Evolutionary conservation across 2,113 vertebrate species (phyloP).

Genomic region (Cebidichthys violaceus): DNA sequence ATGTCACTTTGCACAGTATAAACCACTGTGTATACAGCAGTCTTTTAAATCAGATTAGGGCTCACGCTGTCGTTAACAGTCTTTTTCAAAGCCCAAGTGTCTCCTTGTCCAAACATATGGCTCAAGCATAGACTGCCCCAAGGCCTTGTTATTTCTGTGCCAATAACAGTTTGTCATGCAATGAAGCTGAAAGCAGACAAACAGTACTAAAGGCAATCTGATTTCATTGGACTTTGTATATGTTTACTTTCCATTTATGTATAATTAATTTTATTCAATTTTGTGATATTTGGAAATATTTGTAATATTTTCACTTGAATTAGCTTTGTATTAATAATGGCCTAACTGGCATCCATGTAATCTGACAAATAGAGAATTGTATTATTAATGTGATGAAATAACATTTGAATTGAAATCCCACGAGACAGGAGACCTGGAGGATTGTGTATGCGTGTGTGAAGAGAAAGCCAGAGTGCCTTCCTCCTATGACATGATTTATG

Average conservation of each 20-base stretch:
- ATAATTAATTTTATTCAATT: slow-evolving; percentile 43
- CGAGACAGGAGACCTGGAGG: slow-evolving; percentile 28
- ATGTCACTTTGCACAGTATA: slow-evolving; percentile 36
- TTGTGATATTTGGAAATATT: slow-evolving; percentile 35
- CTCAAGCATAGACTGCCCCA: slow-evolving; percentile 75
- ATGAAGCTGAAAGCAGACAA: slow-evolving; percentile 80
- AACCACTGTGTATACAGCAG: slow-evolving; percentile 43
- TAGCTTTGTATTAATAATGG: slow-evolving; percentile 14
- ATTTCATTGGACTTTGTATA: slow-evolving; percentile 72
- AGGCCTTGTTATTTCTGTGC: slow-evolving; percentile 82
- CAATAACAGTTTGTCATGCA: slow-evolving; percentile 85
- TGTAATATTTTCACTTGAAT: slow-evolving; percentile 23
- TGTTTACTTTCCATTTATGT: slow-evolving; percentile 53
- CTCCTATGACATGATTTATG: slow-evolving; percentile 76
- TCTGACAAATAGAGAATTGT: slow-evolving; percentile 31
- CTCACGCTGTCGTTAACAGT: slow-evolving; percentile 63
- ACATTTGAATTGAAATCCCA: slow-evolving; percentile 32
- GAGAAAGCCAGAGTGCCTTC: slow-evolving; percentile 56
- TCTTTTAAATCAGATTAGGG: slow-evolving; percentile 60
- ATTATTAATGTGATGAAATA: slow-evolving; percentile 37
- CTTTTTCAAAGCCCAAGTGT: slow-evolving; percentile 77
- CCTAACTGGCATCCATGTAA: slow-evolving; percentile 2
- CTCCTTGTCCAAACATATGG: slow-evolving; percentile 85
- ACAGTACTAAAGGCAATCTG: slow-evolving; percentile 79
- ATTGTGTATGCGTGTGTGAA: slow-evolving; percentile 33